Evolutionary conservation across 64 coral and sea anemone genomes (phyloP).

Genomic region (Montipora capricornis): DNA sequence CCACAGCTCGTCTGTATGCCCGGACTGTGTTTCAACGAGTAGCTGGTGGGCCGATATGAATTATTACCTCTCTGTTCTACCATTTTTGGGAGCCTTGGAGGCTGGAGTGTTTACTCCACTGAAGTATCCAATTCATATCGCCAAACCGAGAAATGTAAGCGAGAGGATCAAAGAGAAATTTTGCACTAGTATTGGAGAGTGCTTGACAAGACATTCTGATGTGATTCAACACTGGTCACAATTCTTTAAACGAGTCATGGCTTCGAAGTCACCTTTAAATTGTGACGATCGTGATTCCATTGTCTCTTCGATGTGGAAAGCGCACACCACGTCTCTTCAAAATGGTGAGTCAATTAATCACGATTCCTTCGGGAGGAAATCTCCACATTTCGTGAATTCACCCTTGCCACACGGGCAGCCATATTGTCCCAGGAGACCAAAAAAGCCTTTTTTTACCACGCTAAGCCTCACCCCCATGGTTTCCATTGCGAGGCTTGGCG

Average conservation of each 20-base stretch:
- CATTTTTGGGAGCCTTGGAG: slow-evolving; percentile 81
- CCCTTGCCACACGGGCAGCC: too few species aligned
- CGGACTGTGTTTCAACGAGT: slow-evolving; percentile 41
- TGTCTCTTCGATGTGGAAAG: slow-evolving; percentile 70
- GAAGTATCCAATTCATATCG: slow-evolving; percentile 58
- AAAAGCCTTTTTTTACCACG: too few species aligned
- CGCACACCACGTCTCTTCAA: slow-evolving; percentile 71
- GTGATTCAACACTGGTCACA: slow-evolving; percentile 69
- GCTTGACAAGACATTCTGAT: slow-evolving; percentile 30
- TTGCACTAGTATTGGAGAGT: slow-evolving; percentile 67
- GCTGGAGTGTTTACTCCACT: slow-evolving; percentile 50
- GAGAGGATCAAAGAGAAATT: slow-evolving; percentile 56
- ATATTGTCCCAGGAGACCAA: too few species aligned
- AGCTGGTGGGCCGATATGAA: slow-evolving; percentile 98
- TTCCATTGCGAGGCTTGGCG: too few species aligned
- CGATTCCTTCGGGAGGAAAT: too few species aligned
- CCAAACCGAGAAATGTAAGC: slow-evolving; percentile 61
- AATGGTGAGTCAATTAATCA: slow-evolving; percentile 39
- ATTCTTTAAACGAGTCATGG: slow-evolving; percentile 56
- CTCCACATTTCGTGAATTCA: too few species aligned
- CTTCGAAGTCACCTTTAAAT: not conserved
- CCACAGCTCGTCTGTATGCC: not conserved
- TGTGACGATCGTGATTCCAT: slow-evolving; percentile 44
- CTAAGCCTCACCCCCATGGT: too few species aligned
- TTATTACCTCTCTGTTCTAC: slow-evolving; percentile 85